phyloP scores from a whole-genome alignment of 1,140 invertebrate species.

The Drosophila equinoxialis region DNA sequence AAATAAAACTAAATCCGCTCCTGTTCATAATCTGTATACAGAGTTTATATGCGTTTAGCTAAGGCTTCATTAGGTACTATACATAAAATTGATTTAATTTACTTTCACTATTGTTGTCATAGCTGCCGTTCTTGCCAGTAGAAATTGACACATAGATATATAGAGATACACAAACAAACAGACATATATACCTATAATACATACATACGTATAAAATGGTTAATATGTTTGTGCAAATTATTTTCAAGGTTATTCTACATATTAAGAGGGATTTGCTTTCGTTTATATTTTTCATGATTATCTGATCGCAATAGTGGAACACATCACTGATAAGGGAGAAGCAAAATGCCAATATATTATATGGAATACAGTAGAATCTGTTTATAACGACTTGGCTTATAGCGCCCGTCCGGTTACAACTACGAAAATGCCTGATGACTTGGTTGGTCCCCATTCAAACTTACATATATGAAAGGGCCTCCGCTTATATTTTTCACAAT shows the following conservation, averaged over 20 bases:
- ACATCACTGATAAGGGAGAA: slow-evolving; percentile 20
- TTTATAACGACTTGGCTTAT: too few species aligned
- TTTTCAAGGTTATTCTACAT: slow-evolving; percentile 53
- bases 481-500: too few species aligned
- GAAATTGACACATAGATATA: slow-evolving; percentile 18
- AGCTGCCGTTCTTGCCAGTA: slow-evolving; percentile 17
- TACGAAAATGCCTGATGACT: too few species aligned
- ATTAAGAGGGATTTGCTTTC: slow-evolving; percentile 17
- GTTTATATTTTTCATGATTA: slow-evolving; percentile 20
- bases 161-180: too few species aligned
- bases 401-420: too few species aligned
- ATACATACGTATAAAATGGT: slow-evolving; percentile 16
- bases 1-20: neutral
- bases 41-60: neutral
- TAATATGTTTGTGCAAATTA: slow-evolving; percentile 43
- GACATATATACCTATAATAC: slow-evolving; percentile 13
- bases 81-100: slow-evolving; percentile 71
- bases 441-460: too few species aligned
- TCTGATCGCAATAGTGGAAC: neutral
- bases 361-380: too few species aligned
- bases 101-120: slow-evolving; percentile 73
- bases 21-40: slow-evolving; percentile 8
- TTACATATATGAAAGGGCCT: too few species aligned
- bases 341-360: neutral
- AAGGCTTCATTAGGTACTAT: slow-evolving; percentile 10